A percentile compares a stretch with the other conserved stretches of the same genome.
Evolutionary conservation across 2,888 invertebrate species (phyloP).

Genomic region (Corythucha ciliata): DNA sequence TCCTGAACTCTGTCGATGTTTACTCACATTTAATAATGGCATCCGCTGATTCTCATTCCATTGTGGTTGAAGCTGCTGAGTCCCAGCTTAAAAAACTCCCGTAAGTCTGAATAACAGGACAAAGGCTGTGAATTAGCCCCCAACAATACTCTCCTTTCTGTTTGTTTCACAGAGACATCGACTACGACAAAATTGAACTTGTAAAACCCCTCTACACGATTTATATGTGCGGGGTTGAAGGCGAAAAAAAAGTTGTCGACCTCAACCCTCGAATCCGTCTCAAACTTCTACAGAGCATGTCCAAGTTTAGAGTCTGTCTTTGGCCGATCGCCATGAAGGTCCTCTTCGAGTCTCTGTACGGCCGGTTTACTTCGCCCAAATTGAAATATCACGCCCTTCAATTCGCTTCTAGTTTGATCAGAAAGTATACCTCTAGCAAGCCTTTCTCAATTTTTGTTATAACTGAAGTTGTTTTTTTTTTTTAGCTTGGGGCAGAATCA

Average conservation of each 20-base stretch:
- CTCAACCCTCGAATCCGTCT: constrained; percentile 75
- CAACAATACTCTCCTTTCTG: no score
- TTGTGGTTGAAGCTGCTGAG: constrained; percentile 79
- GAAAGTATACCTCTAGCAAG: not conserved
- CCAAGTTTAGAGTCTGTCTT: constrained; percentile 61
- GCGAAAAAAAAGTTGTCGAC: constrained; percentile 63
- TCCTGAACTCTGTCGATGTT: constrained; percentile 39
- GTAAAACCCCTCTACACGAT: constrained; percentile 68
- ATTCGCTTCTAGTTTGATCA: constrained; percentile 53
- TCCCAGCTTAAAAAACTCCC: constrained; percentile 64
- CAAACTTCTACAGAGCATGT: constrained; percentile 73
- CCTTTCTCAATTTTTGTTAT: constrained; percentile 4
- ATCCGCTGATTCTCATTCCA: constrained; percentile 79
- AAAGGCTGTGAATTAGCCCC: not conserved
- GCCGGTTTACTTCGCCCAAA: constrained; percentile 70
- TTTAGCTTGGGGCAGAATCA: constrained; percentile 41
- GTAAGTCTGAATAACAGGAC: constrained; percentile 13
- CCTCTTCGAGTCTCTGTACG: constrained; percentile 79
- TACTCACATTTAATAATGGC: constrained; percentile 63
- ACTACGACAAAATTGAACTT: constrained; percentile 62
- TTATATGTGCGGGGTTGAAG: constrained; percentile 52
- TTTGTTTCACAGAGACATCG: constrained; percentile 61
- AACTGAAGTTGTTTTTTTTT: not conserved
- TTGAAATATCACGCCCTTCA: constrained; percentile 71
- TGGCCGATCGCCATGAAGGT: constrained; percentile 73